phyloP scores from a whole-genome alignment of 2,888 invertebrate genomes.

The Mimumesa dahlbomi region DNA sequence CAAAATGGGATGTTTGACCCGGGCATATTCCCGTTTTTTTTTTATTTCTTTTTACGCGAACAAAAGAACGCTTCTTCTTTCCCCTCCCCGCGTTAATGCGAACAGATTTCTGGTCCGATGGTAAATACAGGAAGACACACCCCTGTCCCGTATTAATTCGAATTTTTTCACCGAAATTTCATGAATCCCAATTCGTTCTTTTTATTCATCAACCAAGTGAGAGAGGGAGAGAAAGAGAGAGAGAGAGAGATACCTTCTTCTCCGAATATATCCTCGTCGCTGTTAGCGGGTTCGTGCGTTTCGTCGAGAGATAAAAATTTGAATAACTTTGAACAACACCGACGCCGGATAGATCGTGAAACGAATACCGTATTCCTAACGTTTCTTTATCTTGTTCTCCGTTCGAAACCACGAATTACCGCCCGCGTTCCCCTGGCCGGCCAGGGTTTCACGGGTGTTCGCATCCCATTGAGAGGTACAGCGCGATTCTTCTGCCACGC shows the following conservation, averaged over 20 bases:
- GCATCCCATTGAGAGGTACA: background rate
- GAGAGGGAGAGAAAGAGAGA: too few relatives aligned
- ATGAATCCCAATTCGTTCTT: conserved; percentile 18
- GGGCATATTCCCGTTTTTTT: conserved; percentile 1
- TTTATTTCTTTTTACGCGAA: background rate
- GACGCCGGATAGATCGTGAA: too few relatives aligned
- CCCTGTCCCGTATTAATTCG: background rate
- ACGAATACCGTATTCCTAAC: too few relatives aligned
- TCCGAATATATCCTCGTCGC: too few relatives aligned
- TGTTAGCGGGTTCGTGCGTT: too few relatives aligned
- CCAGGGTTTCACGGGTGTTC: too few relatives aligned
- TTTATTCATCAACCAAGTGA: too few relatives aligned
- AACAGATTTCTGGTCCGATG: conserved; percentile 10
- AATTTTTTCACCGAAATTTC: background rate
- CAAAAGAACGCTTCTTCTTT: conserved; percentile 8
- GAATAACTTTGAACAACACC: background rate
- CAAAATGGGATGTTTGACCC: conserved; percentile 50
- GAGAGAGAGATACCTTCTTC: too few relatives aligned
- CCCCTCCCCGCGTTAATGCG: conserved; percentile 19
- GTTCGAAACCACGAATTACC: too few relatives aligned
- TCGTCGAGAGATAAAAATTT: background rate
- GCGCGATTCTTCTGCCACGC: conserved; percentile 12
- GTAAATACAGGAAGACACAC: background rate
- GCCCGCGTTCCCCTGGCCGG: too few relatives aligned
- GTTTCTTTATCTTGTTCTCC: too few relatives aligned